Percentiles rank a stretch among this genome's conserved stretches.
Evolutionary conservation across 1,140 invertebrate genomes (phyloP).

Genomic region (Sycobia sp.): DNA sequence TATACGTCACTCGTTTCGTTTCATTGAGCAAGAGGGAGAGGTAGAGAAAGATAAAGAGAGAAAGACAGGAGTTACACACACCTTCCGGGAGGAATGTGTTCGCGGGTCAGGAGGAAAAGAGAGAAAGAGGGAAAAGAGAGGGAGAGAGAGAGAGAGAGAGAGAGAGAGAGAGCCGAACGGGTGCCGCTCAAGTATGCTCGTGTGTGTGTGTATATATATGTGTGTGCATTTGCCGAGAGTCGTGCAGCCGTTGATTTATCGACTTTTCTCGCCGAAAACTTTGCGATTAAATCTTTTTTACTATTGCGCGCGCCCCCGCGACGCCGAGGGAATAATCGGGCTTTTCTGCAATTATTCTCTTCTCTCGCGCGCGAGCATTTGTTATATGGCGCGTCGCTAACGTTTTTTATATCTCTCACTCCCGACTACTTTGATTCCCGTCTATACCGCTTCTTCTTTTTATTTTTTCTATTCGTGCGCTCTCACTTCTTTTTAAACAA

Average conservation of each 20-base stretch:
- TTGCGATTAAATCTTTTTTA: conserved; percentile 37
- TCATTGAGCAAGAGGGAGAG: not conserved
- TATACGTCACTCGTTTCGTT: not conserved
- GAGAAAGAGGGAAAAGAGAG: no score
- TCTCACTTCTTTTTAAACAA: not conserved
- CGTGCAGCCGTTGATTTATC: conserved; percentile 23
- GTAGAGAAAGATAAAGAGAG: no score
- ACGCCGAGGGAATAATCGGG: conserved; percentile 25
- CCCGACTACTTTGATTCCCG: not conserved
- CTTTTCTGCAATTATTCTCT: conserved; percentile 28
- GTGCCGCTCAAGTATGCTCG: no score
- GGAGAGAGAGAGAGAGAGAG: no score
- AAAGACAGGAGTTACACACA: no score
- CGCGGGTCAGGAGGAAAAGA: no score
- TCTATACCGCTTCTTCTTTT: no score
- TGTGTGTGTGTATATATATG: no score
- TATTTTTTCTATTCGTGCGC: no score
- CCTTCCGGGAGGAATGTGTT: not conserved
- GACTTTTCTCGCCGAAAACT: conserved; percentile 34
- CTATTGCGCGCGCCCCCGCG: conserved; percentile 19
- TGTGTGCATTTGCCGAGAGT: not conserved
- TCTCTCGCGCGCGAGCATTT: not conserved
- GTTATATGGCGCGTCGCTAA: conserved; percentile 34
- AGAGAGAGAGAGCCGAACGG: no score
- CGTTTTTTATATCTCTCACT: conserved; percentile 18